These are phyloP conservation scores for Heliornis fulica DNA, from an alignment of 2,113 vertebrate species.

Conservation along the genomic window DNA sequence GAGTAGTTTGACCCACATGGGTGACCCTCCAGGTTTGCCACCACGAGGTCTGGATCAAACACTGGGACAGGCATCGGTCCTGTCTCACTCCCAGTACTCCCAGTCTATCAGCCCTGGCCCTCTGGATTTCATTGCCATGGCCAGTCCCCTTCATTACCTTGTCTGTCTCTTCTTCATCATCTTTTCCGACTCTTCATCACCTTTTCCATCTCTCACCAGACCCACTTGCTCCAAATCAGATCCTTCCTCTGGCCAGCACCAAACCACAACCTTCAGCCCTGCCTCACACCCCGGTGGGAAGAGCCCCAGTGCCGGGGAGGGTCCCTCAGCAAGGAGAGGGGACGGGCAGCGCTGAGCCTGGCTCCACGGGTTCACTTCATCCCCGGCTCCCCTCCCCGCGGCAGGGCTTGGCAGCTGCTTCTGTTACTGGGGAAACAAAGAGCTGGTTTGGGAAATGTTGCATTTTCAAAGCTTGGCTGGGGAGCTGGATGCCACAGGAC, in stretches of 20 bases:
- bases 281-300: background rate
- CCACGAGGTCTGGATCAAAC: background rate
- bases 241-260: background rate
- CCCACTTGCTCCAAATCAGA: background rate
- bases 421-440: background rate
- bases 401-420: background rate
- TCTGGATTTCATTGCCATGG: background rate
- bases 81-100: background rate
- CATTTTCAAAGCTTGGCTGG: background rate
- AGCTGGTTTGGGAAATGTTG: background rate
- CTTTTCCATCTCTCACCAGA: background rate
- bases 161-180: background rate
- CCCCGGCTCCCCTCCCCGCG: background rate
- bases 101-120: background rate
- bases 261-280: background rate
- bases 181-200: background rate
- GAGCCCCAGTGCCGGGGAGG: background rate
- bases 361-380: rapidly evolving
- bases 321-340: background rate
- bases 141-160: background rate
- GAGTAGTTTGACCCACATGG: background rate
- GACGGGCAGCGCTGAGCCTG: background rate
- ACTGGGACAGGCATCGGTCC: background rate
- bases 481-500: background rate
- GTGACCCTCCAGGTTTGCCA: background rate